Base-by-base conservation (phyloP, 2,113 vertebrate species). In the Solea solea region DNA sequence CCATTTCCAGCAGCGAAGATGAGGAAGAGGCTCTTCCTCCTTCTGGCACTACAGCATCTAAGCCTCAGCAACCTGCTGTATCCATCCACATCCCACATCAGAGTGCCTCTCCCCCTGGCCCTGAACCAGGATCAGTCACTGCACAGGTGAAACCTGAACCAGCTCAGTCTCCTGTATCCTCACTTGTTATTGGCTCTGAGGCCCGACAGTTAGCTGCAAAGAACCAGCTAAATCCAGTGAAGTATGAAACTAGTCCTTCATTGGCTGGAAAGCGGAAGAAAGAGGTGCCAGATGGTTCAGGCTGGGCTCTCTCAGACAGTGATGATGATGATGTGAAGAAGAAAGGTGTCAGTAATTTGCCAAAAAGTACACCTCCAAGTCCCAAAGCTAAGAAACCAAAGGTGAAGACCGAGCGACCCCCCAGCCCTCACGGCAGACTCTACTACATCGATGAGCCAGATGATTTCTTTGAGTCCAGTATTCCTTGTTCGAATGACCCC, bases 291-390 rank as follows among this genome's bases (percentile, higher is more conserved):
- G 96, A 95, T 3, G 90, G 93, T 8, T 91, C 88, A 0, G 96
- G 96, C n/a, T 99, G 97, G 97, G 94, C 93, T 72, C 92, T 99
- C 39, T 99, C 98, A 0, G 98, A 97, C 52, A 99, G 97, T 0
- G 96, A 98, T 8, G 97, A 88, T 8, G 76, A 86, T 0, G 56
- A 52, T 28, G 51, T 9, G 7, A 85, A 86, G 44, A 25, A n/a
- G 63, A 86, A 74, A 71, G 6, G 58, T 69, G 0, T 57, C 45
- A 48, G 67, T 56, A 68, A 59, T 11, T 3, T 66, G 13, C 55
- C 14, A 8, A 86, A 76, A 84, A 90, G 25, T 75, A 80, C 25
- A 46, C 91, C 69, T 45, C 63, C 75, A 0, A 87, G 69, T 45
- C 86, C 90, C 7, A 84, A 88, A 54, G 61, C 83, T 1, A 90